Base-by-base conservation (phyloP, 2,888 invertebrate genomes). In the Trachelus stipa region DNA sequence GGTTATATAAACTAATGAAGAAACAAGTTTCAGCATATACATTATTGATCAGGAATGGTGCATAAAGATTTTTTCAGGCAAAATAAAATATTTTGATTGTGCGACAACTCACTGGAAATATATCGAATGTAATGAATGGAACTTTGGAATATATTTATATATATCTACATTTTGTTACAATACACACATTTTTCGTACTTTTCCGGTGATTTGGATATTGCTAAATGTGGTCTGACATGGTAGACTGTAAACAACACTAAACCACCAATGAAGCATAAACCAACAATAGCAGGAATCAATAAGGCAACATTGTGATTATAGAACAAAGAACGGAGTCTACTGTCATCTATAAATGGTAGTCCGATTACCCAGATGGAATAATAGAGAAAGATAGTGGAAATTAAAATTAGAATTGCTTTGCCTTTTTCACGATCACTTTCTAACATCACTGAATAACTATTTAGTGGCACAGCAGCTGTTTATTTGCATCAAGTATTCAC, bases 311-410 rank as follows among this genome's bases (percentile, higher is more conserved):
- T 80, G 30, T 89, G 85, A 2, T 89, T 88, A 40, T 85, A 87
- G 4, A 90, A 81, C 12, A 87, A 74, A 56, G 87, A 84, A 88
- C 89, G 87, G 92, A 95, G 93, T 92, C 93, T 92, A 87, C 93
- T 93, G 83, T 93, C 92, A 77, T 94, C 93, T 85, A 95, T 93
- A 86, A 96, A 95, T 2, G 96, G 96, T 84, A 95, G 92, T 73
- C 94, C 93, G 79, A 95, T 94, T 31, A 95, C 91, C 95, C 95
- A 96, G 79, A 94, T 90, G 68, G 94, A 93, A 81, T 95, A 93
- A 85, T 95, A 92, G 1, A 93, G 83, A 85, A 95, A 95, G 77
- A 93, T 85, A 15, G 92, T 87, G 9, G 93, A 88, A 6, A 94
- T 93, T 4, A 92, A 84, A 80, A 93, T 92, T 83, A 95, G 91